These are phyloP conservation scores for Bovichtus diacanthus DNA, from an alignment of 2,797 vertebrate species.

Conservation along the genomic window DNA sequence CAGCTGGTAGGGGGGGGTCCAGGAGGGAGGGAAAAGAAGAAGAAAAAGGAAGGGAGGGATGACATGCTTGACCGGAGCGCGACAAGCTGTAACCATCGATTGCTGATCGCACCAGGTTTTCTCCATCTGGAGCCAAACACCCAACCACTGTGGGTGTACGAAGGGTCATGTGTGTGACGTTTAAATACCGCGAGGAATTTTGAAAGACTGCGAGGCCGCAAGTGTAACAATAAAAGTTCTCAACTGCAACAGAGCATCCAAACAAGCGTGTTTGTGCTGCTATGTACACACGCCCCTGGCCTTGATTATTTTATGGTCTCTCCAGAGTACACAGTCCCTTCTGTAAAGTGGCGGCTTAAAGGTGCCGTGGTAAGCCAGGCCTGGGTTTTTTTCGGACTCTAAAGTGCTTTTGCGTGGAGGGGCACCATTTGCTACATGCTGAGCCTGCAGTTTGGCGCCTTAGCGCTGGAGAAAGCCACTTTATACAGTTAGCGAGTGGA, in stretches of 20 bases:
- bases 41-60: conserved; percentile 8
- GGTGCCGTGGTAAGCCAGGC: conserved; percentile 34
- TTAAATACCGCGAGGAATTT: conserved; percentile 55
- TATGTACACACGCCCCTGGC: conserved; percentile 30
- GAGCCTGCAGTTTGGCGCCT: conserved; percentile 79
- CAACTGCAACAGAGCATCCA: conserved; percentile 38
- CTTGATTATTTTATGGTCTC: conserved; percentile 57
- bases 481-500: conserved; percentile 67
- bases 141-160: conserved; percentile 25
- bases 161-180: conserved; percentile 42
- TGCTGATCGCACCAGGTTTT: conserved; percentile 56
- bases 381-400: conserved; percentile 51
- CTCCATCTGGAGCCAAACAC: conserved; percentile 65
- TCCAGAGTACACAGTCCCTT: conserved; percentile 61
- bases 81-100: conserved; percentile 62
- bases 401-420: conserved; percentile 82
- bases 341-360: conserved; percentile 65
- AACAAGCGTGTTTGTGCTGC: conserved; percentile 41
- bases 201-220: background rate
- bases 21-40: conserved; percentile 28
- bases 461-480: conserved; percentile 78
- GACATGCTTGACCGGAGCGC: conserved; percentile 56
- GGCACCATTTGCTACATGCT: conserved; percentile 82
- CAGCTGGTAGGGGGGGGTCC: conserved; percentile 67
- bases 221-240: conserved; percentile 18